These are phyloP conservation scores for Eufriesea mexicana DNA, from an alignment of 1,140 invertebrate genomes.

Conservation along the genomic window DNA sequence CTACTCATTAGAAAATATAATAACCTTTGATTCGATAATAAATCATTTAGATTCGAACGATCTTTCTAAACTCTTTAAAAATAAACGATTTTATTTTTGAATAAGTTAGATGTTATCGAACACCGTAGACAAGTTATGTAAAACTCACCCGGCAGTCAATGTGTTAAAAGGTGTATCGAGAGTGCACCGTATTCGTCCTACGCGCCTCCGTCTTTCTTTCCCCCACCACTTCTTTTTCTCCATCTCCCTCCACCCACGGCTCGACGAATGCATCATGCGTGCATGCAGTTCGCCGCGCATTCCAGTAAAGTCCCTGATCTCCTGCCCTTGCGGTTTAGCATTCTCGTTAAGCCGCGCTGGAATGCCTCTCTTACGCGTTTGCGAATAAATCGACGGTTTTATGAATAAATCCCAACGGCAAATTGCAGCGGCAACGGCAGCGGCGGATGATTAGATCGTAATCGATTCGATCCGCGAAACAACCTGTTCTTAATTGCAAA, in stretches of 20 bases:
- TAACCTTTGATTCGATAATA: too few relatives aligned
- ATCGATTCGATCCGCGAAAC: slow-evolving; percentile 40
- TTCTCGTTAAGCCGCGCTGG: slow-evolving; percentile 44
- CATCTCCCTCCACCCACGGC: slow-evolving; percentile 17
- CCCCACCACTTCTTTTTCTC: neutral
- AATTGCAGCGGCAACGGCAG: slow-evolving; percentile 10
- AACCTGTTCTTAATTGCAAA: slow-evolving; percentile 47
- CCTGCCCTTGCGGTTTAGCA: slow-evolving; percentile 50
- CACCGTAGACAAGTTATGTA: neutral
- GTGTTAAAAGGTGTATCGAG: slow-evolving; percentile 11
- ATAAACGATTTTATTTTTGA: too few relatives aligned
- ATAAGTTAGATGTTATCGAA: too few relatives aligned
- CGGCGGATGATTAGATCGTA: slow-evolving; percentile 36
- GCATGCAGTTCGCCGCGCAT: slow-evolving; percentile 31
- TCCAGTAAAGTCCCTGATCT: slow-evolving; percentile 57
- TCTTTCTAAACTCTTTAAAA: too few relatives aligned
- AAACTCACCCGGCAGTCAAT: neutral
- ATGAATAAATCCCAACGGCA: slow-evolving; percentile 39
- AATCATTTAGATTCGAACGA: too few relatives aligned
- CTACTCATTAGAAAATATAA: too few relatives aligned
- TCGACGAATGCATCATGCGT: slow-evolving; percentile 42
- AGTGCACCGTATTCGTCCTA: slow-evolving; percentile 22
- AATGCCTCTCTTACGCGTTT: slow-evolving; percentile 20
- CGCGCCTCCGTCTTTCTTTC: neutral
- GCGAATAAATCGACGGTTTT: slow-evolving; percentile 32